These are phyloP conservation scores for Acromyrmex echinatior DNA, from an alignment of 1,140 invertebrate genomes.

Conservation along the genomic window DNA sequence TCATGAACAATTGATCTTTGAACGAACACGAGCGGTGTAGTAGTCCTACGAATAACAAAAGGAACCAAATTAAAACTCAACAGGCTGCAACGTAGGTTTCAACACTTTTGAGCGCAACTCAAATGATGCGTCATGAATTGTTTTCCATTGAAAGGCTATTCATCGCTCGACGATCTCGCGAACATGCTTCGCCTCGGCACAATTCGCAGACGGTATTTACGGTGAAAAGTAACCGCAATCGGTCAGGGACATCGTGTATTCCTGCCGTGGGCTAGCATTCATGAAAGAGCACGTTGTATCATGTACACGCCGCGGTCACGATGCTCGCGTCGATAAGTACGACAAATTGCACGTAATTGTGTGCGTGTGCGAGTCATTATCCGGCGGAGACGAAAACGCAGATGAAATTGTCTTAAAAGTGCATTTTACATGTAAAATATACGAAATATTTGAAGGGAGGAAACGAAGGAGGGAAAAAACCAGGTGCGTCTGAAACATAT, in stretches of 20 bases:
- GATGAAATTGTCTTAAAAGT: constrained; percentile 32
- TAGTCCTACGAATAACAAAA: constrained; percentile 16
- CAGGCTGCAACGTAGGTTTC: neutral
- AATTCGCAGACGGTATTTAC: constrained; percentile 25
- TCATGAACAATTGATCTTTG: constrained; percentile 16
- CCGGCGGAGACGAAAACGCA: constrained; percentile 61
- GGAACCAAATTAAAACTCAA: neutral
- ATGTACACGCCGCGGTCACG: constrained; percentile 48
- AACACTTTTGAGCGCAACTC: neutral
- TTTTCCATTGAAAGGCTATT: constrained; percentile 25
- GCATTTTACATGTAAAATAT: constrained; percentile 27
- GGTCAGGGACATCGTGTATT: constrained; percentile 60
- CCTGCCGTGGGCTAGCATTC: constrained; percentile 45
- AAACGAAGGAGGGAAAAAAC: neutral
- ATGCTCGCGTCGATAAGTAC: constrained; percentile 71
- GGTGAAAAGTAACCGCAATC: constrained; percentile 22
- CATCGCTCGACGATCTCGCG: neutral
- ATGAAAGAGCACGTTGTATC: constrained; percentile 60
- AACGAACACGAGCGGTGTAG: neutral
- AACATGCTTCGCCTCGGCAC: constrained; percentile 16
- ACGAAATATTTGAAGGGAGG: neutral
- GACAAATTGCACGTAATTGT: constrained; percentile 74
- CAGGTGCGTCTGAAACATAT: constrained; percentile 1
- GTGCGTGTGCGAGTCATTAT: constrained; percentile 66
- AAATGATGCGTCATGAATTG: constrained; percentile 18